Base-by-base conservation (phyloP, 30 jellyfish, hydroid and myxozoan genomes). In the Sanderia malayensis region DNA sequence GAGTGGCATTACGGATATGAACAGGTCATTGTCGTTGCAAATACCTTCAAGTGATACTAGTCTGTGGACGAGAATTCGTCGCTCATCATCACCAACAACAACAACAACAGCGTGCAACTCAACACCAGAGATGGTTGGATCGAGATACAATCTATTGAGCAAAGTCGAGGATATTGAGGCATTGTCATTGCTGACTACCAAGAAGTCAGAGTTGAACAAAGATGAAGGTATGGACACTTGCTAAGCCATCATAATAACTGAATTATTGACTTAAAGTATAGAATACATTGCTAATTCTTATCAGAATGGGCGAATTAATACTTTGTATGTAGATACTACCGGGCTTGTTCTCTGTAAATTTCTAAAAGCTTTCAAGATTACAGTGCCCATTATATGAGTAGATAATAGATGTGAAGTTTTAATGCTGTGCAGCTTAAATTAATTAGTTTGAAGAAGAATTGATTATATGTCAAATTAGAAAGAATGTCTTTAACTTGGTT, bases 1-100 rank as follows among this genome's bases (percentile, higher is more conserved):
- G 55, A 6, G 55, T 15, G 75, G 19, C 13, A 4, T 0, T 20
- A 11, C 23, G 34, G 32, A 44, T 11, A 31, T 31, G 10, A 46
- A 32, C 6, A 3, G 79, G 28, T 66, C 79, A 1, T 17, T 66
- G 10, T 66, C 79, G 1, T 32, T 66, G 61, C 79, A 66, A 2
- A 66, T 66, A 19, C 63, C 79, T n/a, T 19, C 63, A 41, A 0
- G 64, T 15, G 20, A 26, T 27, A 66, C 47, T 28, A 21, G 47
- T 3, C 17, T 7, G 7, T 29, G 53, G 61, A 15, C 7, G 62
- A 32, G 32, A 28, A 31, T 31, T 25, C 25, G 8, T 15, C 61
- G 79, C 21, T 46, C 79, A 66, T 22, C 32, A n/a, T 66, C 66
- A 27, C 31, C 18, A 11, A 63, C 18, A 19, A 29, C 31, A 9